Evolutionary conservation across 2,888 invertebrate species (phyloP).

Genomic region (Pristionchus entomophagus): DNA sequence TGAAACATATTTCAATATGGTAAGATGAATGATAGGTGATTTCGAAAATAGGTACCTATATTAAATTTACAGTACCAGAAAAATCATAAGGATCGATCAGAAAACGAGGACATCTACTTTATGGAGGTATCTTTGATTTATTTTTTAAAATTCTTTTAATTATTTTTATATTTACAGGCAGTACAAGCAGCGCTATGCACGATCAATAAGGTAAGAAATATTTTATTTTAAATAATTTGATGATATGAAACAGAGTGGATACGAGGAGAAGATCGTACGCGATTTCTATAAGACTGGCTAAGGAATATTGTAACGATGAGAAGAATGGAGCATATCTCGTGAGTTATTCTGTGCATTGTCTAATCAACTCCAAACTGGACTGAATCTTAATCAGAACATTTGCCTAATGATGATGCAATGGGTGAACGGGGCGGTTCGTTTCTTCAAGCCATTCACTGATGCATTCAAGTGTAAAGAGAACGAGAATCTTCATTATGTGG

Average conservation of each 20-base stretch:
- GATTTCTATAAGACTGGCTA: background rate
- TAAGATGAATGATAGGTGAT: background rate
- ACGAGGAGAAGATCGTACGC: background rate
- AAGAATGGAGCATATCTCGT: slow-evolving; percentile 15
- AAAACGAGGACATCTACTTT: background rate
- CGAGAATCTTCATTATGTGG: background rate
- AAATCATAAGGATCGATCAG: background rate
- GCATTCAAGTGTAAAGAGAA: background rate
- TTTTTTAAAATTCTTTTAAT: background rate
- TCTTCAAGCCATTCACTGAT: slow-evolving; percentile 33
- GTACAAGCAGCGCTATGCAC: slow-evolving; percentile 25
- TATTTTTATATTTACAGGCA: background rate
- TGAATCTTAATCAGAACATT: too few relatives aligned
- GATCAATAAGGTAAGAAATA: background rate
- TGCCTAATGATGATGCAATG: background rate
- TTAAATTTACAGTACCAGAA: background rate
- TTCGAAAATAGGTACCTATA: background rate
- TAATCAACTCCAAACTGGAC: too few relatives aligned
- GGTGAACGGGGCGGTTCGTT: slow-evolving; percentile 11
- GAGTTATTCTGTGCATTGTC: background rate
- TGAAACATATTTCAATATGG: background rate
- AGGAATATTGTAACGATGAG: background rate
- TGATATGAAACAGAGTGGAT: background rate
- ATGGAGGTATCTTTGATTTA: background rate
- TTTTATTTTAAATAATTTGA: background rate